Percentiles rank a stretch among this genome's conserved stretches.
These are phyloP conservation scores for Hetaerina titia DNA, from an alignment of 2,888 invertebrate species.

Conservation along the genomic window DNA sequence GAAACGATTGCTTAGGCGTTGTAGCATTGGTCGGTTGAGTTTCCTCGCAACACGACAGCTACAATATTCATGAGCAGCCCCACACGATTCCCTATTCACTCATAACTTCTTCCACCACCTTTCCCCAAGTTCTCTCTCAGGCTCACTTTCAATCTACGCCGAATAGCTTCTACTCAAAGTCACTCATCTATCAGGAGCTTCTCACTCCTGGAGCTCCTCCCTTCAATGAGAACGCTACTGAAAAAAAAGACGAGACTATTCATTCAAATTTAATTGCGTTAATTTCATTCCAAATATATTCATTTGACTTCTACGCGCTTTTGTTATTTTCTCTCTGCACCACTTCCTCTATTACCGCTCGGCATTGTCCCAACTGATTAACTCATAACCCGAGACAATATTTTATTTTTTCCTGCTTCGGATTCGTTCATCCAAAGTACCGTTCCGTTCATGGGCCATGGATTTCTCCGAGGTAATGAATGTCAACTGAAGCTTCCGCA, in stretches of 20 bases:
- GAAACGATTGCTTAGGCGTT: too few relatives aligned
- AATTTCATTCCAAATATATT: not conserved
- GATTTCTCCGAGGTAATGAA: not conserved
- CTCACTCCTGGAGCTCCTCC: not conserved
- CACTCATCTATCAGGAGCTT: too few relatives aligned
- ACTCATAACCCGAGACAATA: not conserved
- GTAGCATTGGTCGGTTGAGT: too few relatives aligned
- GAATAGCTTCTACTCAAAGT: not conserved
- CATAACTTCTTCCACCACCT: not conserved
- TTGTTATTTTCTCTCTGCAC: not conserved
- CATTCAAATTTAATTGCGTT: not conserved
- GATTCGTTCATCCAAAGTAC: constrained; percentile 14
- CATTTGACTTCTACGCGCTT: not conserved
- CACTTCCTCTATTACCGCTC: not conserved
- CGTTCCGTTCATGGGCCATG: not conserved
- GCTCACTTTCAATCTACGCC: not conserved
- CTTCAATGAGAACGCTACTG: not conserved
- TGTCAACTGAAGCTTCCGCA: not conserved
- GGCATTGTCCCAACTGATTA: not conserved
- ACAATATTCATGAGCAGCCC: too few relatives aligned
- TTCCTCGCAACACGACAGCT: too few relatives aligned
- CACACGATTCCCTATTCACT: too few relatives aligned
- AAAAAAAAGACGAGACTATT: not conserved
- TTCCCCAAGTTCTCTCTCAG: not conserved
- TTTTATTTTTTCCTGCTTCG: not conserved